Base-by-base conservation (phyloP, 2,888 invertebrate species). In the Pseudeuparius sepicola region DNA sequence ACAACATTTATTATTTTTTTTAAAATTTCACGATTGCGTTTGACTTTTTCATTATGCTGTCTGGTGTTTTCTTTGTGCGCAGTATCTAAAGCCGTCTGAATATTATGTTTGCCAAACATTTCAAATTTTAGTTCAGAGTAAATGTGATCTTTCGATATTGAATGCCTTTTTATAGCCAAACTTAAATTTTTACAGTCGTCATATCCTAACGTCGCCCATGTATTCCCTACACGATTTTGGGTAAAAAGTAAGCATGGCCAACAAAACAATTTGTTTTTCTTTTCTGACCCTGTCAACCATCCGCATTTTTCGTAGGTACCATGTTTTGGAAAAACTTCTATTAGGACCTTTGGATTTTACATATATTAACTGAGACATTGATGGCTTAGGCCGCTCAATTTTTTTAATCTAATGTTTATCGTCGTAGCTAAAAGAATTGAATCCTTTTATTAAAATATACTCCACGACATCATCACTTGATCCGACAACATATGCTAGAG, bases 1-100 rank as follows among this genome's bases (percentile, higher is more conserved):
- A 18, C 25, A n/a, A 30, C 24, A 18, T 29, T 26, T 25, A 30
- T 29, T 29, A 37, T 24, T 20, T n/a, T 24, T 26, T 35, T 20
- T 31, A 31, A 12, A 9, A 31, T 31, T 13, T 18, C 18, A 3
- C 30, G 18, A 34, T 38, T 38, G 18, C 26, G 11, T 25, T 26
- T 23, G n/a, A 36, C 31, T 31, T 3, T 6, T 6, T 31, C 18
- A 26, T 36, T 36, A 16, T n/a, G 24, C 9, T 28, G 11, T 16
- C 3, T 12, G 4, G 14, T 28, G 13, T 35, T 23, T 2, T 12
- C 3, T 4, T 17, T 30, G 10, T 35, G 4, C 10, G 31, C 31
- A 5, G 23, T 24, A 23, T 23, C 14, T 13, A 31, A 15, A 3
- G 13, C 20, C 6, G 13, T 23, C 4, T 18, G 4, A 13, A 31